Base-by-base conservation (phyloP, 2,113 vertebrate genomes). In the Syrmaticus mikado region DNA sequence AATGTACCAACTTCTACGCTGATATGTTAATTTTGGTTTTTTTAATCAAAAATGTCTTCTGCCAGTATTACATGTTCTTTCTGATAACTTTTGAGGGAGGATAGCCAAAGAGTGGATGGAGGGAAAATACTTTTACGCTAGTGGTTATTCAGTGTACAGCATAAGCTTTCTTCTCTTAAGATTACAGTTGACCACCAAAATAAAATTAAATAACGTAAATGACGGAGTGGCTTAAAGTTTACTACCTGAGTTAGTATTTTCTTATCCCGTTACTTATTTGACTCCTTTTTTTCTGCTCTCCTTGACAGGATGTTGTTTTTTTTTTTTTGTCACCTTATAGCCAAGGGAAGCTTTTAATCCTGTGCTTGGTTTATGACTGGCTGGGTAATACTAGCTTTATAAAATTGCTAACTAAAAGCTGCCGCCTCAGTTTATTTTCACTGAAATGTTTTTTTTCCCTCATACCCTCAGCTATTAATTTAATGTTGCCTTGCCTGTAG, bases 21-120 rank as follows among this genome's bases (percentile, higher is more conserved):
- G 73, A 62, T 97, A 94, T 95, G 79, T 96, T 98, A 97, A 93
- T 98, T 98, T 97, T 97, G 85, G 2, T 25, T 25, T 53, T 17
- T 57, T 55, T 18, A 55, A 18, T 57, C 53, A 32, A 28, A 61
- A 64, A 84, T 57, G 89, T 97, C 97, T 97, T 87, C 95, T 96
- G 96, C 96, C 97, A 98, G 97, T 98, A 95, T 98, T 98, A 98
- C 97, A 95, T 88, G 46, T 96, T 95, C 94, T 96, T 90, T 96
- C 92, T 97, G 77, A 95, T 97, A 92, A 92, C 72, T 94, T 96
- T 97, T 97, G 97, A 97, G 98, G 97, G 97, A 92, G 91, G 98
- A 96, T 98, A 98, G 99, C 99, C 99, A 99, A 99, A 99, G 98
- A 99, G 98, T 98, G 98, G 98, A 98, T 95, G 97, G 97, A 98